These are phyloP conservation scores for Eledona agricola DNA, from an alignment of 2,888 invertebrate species.

Conservation along the genomic window DNA sequence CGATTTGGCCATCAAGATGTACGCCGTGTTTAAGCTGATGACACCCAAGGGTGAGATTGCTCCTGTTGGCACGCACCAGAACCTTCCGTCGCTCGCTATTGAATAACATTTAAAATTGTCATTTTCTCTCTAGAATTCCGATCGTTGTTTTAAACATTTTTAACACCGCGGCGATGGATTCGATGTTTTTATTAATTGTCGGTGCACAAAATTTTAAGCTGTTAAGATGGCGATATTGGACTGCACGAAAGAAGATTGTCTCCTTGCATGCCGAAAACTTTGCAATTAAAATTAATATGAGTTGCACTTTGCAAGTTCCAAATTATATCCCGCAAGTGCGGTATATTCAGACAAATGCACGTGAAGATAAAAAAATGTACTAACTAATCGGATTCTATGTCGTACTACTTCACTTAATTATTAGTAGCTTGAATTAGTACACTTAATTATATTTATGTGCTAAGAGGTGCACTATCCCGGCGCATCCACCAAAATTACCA, in stretches of 20 bases:
- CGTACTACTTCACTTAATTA: no score
- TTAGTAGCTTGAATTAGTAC: no score
- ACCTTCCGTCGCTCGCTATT: constrained; percentile 52
- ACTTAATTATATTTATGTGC: no score
- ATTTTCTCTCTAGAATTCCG: constrained; percentile 39
- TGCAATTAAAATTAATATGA: constrained; percentile 53
- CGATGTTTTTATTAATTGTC: no score
- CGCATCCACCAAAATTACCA: no score
- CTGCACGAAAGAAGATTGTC: constrained; percentile 36
- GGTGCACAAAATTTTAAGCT: constrained; percentile 2
- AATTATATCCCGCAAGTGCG: constrained; percentile 43
- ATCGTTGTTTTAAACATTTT: constrained; percentile 3
- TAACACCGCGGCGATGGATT: background rate
- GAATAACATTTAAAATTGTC: constrained; percentile 54
- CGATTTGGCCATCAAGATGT: constrained; percentile 63
- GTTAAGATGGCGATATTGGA: constrained; percentile 24
- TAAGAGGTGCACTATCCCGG: no score
- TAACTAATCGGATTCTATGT: no score
- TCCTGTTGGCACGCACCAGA: constrained; percentile 58
- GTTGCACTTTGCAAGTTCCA: constrained; percentile 48
- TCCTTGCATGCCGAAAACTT: constrained; percentile 46
- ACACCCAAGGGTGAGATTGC: constrained; percentile 61
- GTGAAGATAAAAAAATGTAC: no score
- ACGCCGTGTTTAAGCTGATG: constrained; percentile 62
- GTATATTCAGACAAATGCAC: constrained; percentile 38